Evolutionary conservation across 2,888 invertebrate genomes (phyloP).

Genomic region (Pseudococcus viburni): DNA sequence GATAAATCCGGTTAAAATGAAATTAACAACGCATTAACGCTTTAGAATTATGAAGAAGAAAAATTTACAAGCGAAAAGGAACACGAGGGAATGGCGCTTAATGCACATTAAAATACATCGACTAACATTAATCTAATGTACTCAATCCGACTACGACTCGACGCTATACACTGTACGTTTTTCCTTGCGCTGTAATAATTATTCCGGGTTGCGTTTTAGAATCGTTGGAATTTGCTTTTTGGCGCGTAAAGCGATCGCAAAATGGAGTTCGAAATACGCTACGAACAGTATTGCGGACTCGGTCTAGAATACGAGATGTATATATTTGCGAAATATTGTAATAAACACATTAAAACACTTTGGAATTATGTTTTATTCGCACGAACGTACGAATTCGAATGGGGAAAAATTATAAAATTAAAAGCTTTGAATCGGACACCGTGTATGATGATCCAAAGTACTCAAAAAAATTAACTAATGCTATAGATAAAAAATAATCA

Average conservation of each 20-base stretch:
- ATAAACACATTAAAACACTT: not conserved
- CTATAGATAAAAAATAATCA: too few relatives aligned
- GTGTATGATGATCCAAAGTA: too few relatives aligned
- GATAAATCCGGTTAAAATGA: constrained; percentile 17
- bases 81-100: constrained; percentile 18
- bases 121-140: constrained; percentile 35
- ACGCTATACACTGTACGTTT: not conserved
- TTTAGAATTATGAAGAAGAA: constrained; percentile 22
- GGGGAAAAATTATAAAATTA: too few relatives aligned
- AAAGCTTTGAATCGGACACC: too few relatives aligned
- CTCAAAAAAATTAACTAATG: too few relatives aligned
- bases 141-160: not conserved
- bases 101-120: constrained; percentile 31
- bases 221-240: not conserved
- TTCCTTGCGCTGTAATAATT: constrained; percentile 3
- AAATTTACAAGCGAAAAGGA: constrained; percentile 12
- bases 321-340: not conserved
- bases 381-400: not conserved
- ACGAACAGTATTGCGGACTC: not conserved
- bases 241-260: not conserved
- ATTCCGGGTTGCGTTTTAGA: not conserved
- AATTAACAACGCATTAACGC: constrained; percentile 35
- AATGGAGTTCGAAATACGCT: not conserved
- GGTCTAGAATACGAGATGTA: not conserved
- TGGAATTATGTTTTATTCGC: not conserved